Evolutionary conservation across 2,113 vertebrate genomes (phyloP), one percentile per base, ranked within the genome.

Genomic region (Cyrtonyx montezumae): DNA sequence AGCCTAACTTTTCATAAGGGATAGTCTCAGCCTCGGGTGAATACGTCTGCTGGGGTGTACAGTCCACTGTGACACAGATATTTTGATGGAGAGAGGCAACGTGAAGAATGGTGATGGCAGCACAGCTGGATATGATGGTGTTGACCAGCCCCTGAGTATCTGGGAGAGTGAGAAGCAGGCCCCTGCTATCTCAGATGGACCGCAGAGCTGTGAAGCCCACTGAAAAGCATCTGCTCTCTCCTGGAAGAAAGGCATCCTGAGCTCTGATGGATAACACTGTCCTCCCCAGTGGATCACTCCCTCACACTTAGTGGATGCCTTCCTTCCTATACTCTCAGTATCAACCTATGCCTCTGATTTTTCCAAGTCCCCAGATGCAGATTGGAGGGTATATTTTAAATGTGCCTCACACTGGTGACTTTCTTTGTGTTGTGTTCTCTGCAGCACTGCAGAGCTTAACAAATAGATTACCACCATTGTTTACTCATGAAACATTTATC

Each of bases 401-500:
- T 0, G 0, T 62, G n/a, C 36, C 58, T 25, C 15, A 28, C 8
- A 2, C 34, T 2, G 15, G 2, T 56, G 62, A 26, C 58, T 62
- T 30, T 0, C 5, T 61, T 11, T 13, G 48, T 61, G 40, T 36
- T 46, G 1, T 36, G 66, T 59, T 81, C 75, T 55, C 59, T 13
- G 32, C 84, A 87, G 75, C 63, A 69, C 48, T 66, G 63, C 77
- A 80, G 95, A 61, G 87, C 59, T 89, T 74, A 70, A 46, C 82
- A 89, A 94, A 92, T 32, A 91, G 75, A 88, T 79, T 82, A 91
- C 79, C 82, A 63, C 46, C 32, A 20, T 19, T 93, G 77, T 95
- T 94, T 90, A 71, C 86, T 88, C 88, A 74, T 84, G 69, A 95
- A 95, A 92, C 51, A 86, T 90, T 92, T 67, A 90, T 92, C 77